Base-by-base conservation (phyloP, 2,797 vertebrate species). In the Anabacerthia variegaticeps region DNA sequence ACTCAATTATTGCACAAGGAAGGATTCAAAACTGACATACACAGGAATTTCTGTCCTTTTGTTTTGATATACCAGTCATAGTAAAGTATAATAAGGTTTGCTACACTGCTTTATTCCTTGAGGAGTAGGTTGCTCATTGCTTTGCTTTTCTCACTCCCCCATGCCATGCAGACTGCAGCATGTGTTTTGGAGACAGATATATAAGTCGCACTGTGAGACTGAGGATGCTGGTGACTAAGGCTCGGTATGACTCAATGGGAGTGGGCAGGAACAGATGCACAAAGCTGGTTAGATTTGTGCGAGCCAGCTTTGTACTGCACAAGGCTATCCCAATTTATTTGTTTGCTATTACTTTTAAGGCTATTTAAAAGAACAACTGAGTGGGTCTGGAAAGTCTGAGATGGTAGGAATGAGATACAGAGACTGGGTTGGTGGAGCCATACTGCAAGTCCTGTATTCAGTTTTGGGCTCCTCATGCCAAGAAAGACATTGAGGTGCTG, bases 231-330 rank as follows among this genome's bases (percentile, higher is more conserved):
- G 93, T 94, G 95, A 96, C 92, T 93, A 93, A 94, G 93, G 37
- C 91, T 95, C 26, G 0, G 75, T 48, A 81, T 98, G 98, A 97
- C 93, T 97, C 98, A 97, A 77, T 93, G 85, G 23, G 95, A 97
- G 97, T 97, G 92, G 97, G 98, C 82, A 96, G 97, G 28, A 96
- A 96, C 97, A 98, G 97, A 97, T 97, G 97, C 72, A 96, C 77
- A 73, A 81, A 88, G 82, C 84, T 86, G 83, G 89, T 85, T 86
- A 52, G 59, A 52, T 94, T 78, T 82, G 71, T 86, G 78, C 84
- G 85, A 88, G 68, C 55, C 81, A 94, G 92, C 63, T 96, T 83
- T 84, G 41, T 48, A 56, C 81, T 41, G 75, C 69, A 84, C 92
- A 88, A 93, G 69, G 71, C 84, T 75, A 79, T 65, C 85, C 52